Conservation (phyloP, 2,888 invertebrate genomes). For the Petrolisthes manimaculis region DNA sequence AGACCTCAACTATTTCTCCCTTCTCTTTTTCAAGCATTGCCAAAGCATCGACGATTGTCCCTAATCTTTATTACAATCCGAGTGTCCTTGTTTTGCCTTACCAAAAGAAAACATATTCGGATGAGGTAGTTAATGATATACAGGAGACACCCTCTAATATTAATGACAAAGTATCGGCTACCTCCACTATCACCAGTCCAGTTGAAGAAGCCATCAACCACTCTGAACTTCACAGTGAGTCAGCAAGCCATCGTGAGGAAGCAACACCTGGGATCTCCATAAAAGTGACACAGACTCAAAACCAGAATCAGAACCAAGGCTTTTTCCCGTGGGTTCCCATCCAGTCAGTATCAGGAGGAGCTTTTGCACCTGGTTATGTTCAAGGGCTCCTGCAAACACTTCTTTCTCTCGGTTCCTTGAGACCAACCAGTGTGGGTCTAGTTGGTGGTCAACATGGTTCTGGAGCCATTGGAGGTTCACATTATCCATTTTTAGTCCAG, state of each 20-base stretch:
- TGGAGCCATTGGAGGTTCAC: background rate
- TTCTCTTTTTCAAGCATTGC: background rate
- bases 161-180: background rate
- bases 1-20: background rate
- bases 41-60: background rate
- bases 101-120: background rate
- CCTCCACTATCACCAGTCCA: background rate
- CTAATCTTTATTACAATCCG: conserved; percentile 1
- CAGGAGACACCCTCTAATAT: background rate
- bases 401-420: background rate
- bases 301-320: conserved; percentile 37
- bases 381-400: conserved; percentile 7
- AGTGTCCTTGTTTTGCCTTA: conserved; percentile 2
- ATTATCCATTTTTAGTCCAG: background rate
- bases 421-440: conserved; percentile 33
- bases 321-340: background rate
- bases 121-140: background rate
- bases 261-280: conserved; percentile 7
- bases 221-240: background rate
- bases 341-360: background rate
- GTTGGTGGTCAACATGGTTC: background rate
- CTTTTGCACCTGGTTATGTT: background rate
- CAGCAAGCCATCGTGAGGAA: background rate
- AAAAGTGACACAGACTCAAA: conserved; percentile 28
- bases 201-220: background rate